These are phyloP conservation scores for Philotrypesis tridentata DNA, from an alignment of 1,140 invertebrate species.

Conservation along the genomic window DNA sequence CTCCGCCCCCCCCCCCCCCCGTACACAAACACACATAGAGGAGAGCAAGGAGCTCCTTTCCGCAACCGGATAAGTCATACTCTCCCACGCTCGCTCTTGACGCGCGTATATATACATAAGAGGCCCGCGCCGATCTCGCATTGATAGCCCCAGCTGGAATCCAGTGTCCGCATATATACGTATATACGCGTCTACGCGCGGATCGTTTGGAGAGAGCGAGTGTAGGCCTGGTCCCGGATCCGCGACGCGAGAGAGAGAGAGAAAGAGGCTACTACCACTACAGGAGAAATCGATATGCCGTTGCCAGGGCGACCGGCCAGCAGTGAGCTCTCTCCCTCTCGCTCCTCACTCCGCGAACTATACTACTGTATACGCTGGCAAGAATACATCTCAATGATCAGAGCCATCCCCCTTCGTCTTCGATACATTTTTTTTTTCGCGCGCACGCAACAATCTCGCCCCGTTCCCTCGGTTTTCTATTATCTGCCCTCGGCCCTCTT, in stretches of 20 bases:
- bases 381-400: constrained; percentile 43
- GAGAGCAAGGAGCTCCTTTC: neutral
- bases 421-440: neutral
- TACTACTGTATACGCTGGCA: neutral
- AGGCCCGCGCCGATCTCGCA: neutral
- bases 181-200: neutral
- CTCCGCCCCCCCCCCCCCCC: too few relatives aligned
- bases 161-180: neutral
- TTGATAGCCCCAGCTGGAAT: constrained; percentile 39
- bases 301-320: constrained; percentile 33
- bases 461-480: neutral
- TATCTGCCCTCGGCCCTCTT: neutral
- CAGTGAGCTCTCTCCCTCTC: neutral
- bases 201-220: constrained; percentile 18
- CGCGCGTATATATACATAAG: neutral
- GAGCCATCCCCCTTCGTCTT: constrained; percentile 11
- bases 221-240: neutral
- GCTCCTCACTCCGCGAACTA: neutral
- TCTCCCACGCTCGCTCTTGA: neutral
- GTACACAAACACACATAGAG: neutral
- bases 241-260: neutral
- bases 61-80: neutral
- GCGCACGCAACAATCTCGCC: neutral
- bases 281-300: constrained; percentile 47
- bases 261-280: neutral